These are phyloP conservation scores for Drosophila ananassae DNA, from an alignment of 1,140 invertebrate species.

Conservation along the genomic window DNA sequence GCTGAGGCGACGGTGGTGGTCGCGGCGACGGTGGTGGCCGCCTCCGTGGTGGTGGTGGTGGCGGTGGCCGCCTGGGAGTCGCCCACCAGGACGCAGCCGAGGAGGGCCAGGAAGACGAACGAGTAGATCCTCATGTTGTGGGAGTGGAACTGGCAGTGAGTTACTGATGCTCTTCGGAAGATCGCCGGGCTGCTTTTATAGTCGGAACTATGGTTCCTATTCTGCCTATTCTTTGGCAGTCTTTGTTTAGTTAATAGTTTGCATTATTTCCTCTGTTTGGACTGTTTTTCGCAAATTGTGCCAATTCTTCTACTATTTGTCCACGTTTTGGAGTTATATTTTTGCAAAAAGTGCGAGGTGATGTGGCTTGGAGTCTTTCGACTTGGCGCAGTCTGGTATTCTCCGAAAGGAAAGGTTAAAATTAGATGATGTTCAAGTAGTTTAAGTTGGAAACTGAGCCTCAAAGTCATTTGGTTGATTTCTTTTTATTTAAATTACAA, in stretches of 20 bases:
- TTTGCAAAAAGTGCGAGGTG: neutral
- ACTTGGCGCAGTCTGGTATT: too few species aligned
- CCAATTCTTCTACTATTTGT: neutral
- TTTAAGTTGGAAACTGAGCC: too few species aligned
- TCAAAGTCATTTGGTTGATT: too few species aligned
- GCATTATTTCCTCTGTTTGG: neutral
- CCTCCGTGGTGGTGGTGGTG: neutral
- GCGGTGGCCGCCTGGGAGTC: neutral
- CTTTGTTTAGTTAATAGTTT: neutral
- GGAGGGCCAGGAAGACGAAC: neutral
- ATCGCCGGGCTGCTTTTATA: neutral
- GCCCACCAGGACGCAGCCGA: neutral
- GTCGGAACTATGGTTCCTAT: neutral
- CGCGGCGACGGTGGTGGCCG: neutral
- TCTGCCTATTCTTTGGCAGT: neutral
- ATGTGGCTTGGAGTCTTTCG: neutral
- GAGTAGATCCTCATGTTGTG: neutral
- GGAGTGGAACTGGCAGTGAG: neutral
- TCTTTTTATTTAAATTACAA: too few species aligned
- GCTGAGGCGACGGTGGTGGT: neutral
- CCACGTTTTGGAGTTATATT: neutral
- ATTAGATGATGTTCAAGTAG: too few species aligned
- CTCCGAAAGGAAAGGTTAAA: too few species aligned
- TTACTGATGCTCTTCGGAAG: neutral
- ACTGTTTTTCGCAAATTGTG: slow-evolving; percentile 1